Evolutionary conservation across 2,888 invertebrate species (phyloP).

Genomic region (Lagria hirta): DNA sequence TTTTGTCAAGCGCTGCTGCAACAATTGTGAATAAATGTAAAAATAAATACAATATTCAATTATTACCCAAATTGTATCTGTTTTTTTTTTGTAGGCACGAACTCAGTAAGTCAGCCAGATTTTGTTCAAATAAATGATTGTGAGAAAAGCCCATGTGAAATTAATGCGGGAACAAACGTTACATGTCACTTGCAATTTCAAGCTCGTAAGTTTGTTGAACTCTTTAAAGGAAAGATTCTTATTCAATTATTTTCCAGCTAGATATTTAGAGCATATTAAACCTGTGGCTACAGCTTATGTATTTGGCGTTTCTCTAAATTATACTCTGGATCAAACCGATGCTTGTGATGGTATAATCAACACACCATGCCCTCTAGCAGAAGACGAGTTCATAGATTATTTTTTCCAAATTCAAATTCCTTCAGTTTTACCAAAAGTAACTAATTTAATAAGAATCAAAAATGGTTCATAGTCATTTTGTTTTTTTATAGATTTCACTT

Average conservation of each 20-base stretch:
- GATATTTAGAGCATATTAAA: constrained; percentile 31
- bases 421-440: constrained; percentile 30
- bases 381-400: constrained; percentile 29
- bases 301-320: constrained; percentile 22
- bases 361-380: constrained; percentile 32
- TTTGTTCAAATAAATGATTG: too few relatives aligned
- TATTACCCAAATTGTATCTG: too few relatives aligned
- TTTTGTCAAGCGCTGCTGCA: too few relatives aligned
- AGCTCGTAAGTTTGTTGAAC: constrained; percentile 1
- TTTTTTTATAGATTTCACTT: constrained; percentile 31
- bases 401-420: constrained; percentile 21
- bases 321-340: constrained; percentile 29
- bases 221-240: background rate
- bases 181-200: too few relatives aligned
- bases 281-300: constrained; percentile 24
- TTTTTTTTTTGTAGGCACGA: too few relatives aligned
- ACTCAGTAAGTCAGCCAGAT: too few relatives aligned
- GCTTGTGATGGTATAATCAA: constrained; percentile 33
- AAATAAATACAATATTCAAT: too few relatives aligned
- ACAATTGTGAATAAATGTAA: too few relatives aligned
- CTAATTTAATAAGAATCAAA: too few relatives aligned
- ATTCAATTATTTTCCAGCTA: constrained; percentile 24
- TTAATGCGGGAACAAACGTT: too few relatives aligned
- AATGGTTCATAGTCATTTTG: too few relatives aligned
- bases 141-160: too few relatives aligned